phyloP scores from a whole-genome alignment of 1,140 invertebrate species.

The Melanaphis sacchari region DNA sequence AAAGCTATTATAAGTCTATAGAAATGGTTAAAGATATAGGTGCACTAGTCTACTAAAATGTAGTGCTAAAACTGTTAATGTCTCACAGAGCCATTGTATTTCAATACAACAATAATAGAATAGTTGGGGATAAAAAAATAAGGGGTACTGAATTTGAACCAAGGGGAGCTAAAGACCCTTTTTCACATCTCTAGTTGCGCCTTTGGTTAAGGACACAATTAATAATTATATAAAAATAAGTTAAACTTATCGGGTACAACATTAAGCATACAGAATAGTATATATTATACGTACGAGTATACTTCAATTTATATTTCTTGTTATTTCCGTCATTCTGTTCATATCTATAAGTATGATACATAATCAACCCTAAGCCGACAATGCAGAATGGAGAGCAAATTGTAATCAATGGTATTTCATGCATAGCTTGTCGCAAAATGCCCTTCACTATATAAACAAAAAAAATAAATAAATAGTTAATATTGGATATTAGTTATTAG shows the following conservation, averaged over 20 bases:
- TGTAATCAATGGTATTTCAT: slow-evolving; percentile 45
- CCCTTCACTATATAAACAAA: slow-evolving; percentile 7
- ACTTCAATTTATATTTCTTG: slow-evolving; percentile 21
- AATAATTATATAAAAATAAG: neutral
- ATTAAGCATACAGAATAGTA: neutral
- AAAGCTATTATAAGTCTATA: neutral
- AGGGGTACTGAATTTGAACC: no score
- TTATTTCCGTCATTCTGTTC: slow-evolving; percentile 29
- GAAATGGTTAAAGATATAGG: neutral
- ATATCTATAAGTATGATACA: slow-evolving; percentile 22
- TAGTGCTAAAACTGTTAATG: no score
- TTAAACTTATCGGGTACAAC: neutral
- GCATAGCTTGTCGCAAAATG: slow-evolving; percentile 29
- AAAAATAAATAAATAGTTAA: neutral
- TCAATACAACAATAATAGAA: no score
- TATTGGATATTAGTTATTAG: neutral
- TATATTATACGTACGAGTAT: slow-evolving; percentile 38
- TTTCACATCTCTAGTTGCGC: no score
- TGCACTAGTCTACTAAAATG: no score
- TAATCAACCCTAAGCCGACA: neutral
- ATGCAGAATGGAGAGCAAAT: neutral
- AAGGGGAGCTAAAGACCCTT: no score
- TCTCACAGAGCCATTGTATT: no score
- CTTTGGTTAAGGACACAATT: no score
- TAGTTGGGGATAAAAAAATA: neutral